phyloP scores from a whole-genome alignment of 1,140 invertebrate genomes.

The Anthonomus grandis region DNA sequence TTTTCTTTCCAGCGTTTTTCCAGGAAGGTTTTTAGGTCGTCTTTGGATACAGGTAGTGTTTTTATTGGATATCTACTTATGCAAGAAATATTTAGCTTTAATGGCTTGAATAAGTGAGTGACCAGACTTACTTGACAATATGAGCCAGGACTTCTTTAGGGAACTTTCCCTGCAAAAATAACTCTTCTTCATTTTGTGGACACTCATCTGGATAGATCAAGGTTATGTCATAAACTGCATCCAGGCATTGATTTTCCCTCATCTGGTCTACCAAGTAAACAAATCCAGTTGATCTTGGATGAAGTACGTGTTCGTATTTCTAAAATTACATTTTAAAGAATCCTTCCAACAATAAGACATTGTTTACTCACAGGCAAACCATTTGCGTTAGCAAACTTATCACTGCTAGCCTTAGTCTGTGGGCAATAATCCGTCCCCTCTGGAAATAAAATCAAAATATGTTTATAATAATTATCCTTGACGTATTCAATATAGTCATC shows the following conservation, averaged over 20 bases:
- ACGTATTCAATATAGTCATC: conserved; percentile 72
- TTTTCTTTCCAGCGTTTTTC: conserved; percentile 70
- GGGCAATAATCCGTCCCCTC: conserved; percentile 84
- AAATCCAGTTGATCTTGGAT: conserved; percentile 85
- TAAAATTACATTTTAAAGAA: conserved; percentile 36
- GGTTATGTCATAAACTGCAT: conserved; percentile 77
- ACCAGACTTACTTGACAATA: conserved; percentile 61
- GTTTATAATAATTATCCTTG: conserved; percentile 58
- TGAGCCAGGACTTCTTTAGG: conserved; percentile 72
- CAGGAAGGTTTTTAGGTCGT: conserved; percentile 62
- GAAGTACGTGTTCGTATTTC: conserved; percentile 71
- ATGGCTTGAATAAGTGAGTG: not conserved
- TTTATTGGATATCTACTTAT: conserved; percentile 54
- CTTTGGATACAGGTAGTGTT: conserved; percentile 58
- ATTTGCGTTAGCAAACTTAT: conserved; percentile 69
- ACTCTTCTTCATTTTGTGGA: conserved; percentile 66
- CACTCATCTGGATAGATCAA: conserved; percentile 69
- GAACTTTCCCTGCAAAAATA: conserved; percentile 61
- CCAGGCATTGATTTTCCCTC: conserved; percentile 59
- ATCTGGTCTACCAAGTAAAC: conserved; percentile 66
- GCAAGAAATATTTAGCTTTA: not conserved
- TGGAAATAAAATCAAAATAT: conserved; percentile 77
- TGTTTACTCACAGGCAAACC: conserved; percentile 49
- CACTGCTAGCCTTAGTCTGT: conserved; percentile 67
- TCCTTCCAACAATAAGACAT: too few relatives aligned